These are phyloP conservation scores for Hedychridium roseum DNA, from an alignment of 2,888 invertebrate species.

Conservation along the genomic window DNA sequence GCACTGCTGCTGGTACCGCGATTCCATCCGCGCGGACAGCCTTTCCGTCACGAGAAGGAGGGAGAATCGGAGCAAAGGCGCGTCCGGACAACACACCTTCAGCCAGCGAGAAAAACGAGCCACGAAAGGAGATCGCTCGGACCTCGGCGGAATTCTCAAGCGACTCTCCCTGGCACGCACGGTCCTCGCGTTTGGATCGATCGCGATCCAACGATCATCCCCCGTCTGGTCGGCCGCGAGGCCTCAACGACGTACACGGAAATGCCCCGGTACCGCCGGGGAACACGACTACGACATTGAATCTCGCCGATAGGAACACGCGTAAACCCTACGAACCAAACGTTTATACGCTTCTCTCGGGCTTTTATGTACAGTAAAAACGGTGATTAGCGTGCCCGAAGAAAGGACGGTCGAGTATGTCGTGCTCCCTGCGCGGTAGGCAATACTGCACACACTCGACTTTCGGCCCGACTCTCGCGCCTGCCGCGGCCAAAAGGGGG, in stretches of 20 bases:
- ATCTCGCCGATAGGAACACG: constrained; percentile 28
- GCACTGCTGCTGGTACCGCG: too few relatives aligned
- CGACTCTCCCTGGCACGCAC: too few relatives aligned
- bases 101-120: too few relatives aligned
- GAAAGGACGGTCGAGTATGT: constrained; percentile 53
- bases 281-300: constrained; percentile 16
- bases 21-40: too few relatives aligned
- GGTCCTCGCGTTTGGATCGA: constrained; percentile 13
- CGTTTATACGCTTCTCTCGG: constrained; percentile 13
- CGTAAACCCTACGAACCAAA: constrained; percentile 28
- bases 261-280: too few relatives aligned
- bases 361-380: constrained; percentile 23
- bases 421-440: constrained; percentile 54
- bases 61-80: too few relatives aligned
- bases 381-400: constrained; percentile 29
- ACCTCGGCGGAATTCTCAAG: too few relatives aligned
- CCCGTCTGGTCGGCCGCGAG: too few relatives aligned
- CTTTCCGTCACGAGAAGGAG: too few relatives aligned
- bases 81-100: constrained; percentile 2
- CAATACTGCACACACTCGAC: constrained; percentile 49
- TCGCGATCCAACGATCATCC: constrained; percentile 5
- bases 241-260: too few relatives aligned
- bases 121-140: too few relatives aligned
- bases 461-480: constrained; percentile 1
- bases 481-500: too few relatives aligned